Evolutionary conservation across 1,140 invertebrate species (phyloP).

Genomic region (Tenebrio molitor): DNA sequence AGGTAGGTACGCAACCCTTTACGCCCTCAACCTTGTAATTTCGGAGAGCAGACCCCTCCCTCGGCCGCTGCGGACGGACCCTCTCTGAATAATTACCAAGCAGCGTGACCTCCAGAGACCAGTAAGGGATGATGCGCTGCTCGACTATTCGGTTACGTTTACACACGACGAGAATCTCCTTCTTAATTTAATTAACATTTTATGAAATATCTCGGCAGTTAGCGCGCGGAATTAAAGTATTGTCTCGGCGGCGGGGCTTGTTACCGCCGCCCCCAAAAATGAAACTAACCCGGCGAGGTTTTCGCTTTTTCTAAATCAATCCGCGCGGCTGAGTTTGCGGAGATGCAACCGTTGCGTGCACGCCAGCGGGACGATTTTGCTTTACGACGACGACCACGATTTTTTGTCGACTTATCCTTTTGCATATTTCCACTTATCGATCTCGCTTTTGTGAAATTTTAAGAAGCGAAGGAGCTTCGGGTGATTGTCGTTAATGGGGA

Average conservation of each 20-base stretch:
- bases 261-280: too few species aligned
- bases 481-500: too few species aligned
- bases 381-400: too few species aligned
- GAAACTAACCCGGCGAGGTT: too few species aligned
- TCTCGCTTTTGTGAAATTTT: too few species aligned
- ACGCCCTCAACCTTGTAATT: slow-evolving; percentile 51
- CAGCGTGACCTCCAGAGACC: slow-evolving; percentile 54
- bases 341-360: too few species aligned
- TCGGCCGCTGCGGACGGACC: slow-evolving; percentile 43
- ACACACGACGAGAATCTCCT: slow-evolving; percentile 42
- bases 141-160: slow-evolving; percentile 47
- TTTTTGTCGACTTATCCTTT: too few species aligned
- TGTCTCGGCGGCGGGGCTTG: background rate
- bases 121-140: slow-evolving; percentile 52
- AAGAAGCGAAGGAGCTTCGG: too few species aligned
- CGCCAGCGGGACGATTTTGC: too few species aligned
- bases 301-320: too few species aligned
- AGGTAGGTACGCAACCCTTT: slow-evolving; percentile 48
- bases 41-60: slow-evolving; percentile 17
- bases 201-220: slow-evolving; percentile 29
- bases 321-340: too few species aligned
- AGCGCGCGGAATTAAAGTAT: slow-evolving; percentile 20
- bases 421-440: too few species aligned
- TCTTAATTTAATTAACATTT: slow-evolving; percentile 48
- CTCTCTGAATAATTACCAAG: slow-evolving; percentile 53